Base-by-base conservation (phyloP, 2,113 vertebrate species). In the Pongo abelii region DNA sequence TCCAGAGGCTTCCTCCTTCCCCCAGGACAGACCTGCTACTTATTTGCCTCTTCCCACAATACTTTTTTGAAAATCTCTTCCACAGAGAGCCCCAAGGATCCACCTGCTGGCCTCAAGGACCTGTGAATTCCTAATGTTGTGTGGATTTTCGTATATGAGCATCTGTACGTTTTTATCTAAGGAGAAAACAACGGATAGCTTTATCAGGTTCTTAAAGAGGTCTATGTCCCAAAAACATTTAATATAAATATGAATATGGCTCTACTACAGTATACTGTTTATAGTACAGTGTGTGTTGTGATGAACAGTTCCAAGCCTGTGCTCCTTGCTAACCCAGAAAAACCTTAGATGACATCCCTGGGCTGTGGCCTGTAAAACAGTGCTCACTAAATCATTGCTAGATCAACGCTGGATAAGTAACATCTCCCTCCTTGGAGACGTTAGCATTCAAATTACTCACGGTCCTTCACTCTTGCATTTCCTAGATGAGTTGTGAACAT, bases 321-420 rank as follows among this genome's bases (percentile, higher is more conserved):
- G 77, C 17, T 30, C 32, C 3, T 13, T 25, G 20, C 57, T 25
- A 11, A 35, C 55, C 30, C 23, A 67, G 38, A 20, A 20, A 25
- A 55, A 6, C 43, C 8, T 1, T 59, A 48, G 23, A 4, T 23
- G 46, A 8, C 9, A 22, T 7, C 16, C 0, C 40, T 1, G 2
- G 72, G 25, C 72, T 9, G 40, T 46, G 17, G 4, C 35, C 43
- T 50, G n/a, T n/a, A 46, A 46, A 30, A 22, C 2, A 5, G 11
- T 1, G 25, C 25, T 20, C 13, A 1, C 46, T 20, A 27, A 30
- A 32, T 18, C 4, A 25, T 30, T 12, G 32, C 25, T 48, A 35
- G 13, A 25, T 40, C 14, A 12, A 4, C 6, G 17, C 3, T 55
- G 40, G 38, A 9, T 75, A 43, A 46, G 40, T 43, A 64, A 40